phyloP scores from a whole-genome alignment of 2,797 vertebrate species.

The Tragelaphus eurycerus region DNA sequence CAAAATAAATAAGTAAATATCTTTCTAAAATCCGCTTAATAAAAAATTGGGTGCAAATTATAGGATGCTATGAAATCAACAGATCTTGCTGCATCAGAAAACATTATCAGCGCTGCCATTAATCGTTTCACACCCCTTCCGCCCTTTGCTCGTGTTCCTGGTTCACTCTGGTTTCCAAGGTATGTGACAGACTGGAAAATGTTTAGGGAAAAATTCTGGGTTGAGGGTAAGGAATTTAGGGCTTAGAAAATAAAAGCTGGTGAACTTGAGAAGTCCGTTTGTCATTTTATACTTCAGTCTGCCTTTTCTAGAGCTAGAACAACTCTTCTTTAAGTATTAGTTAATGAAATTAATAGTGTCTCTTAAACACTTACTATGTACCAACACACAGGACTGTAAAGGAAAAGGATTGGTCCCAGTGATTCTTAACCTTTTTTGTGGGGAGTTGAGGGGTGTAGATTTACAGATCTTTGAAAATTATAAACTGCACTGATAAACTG shows the following conservation, averaged over 20 bases:
- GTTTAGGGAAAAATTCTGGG: neutral
- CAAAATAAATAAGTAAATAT: neutral
- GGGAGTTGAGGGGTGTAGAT: neutral
- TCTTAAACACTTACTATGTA: neutral
- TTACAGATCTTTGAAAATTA: neutral
- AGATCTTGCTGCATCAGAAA: neutral
- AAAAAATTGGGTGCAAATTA: neutral
- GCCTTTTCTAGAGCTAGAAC: neutral
- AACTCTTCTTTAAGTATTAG: neutral
- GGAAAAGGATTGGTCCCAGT: neutral
- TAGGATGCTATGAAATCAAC: constrained; percentile 28
- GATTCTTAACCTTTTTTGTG: neutral
- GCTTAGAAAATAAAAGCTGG: constrained; percentile 9
- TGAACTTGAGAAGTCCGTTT: neutral
- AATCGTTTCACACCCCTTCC: neutral
- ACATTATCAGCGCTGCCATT: neutral
- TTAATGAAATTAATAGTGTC: neutral
- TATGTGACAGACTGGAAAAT: neutral
- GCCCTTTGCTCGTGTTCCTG: neutral
- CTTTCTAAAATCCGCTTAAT: constrained; percentile 7
- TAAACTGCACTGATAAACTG: neutral
- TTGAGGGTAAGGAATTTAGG: neutral
- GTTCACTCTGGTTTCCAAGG: neutral
- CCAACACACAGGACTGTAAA: neutral
- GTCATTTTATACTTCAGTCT: neutral